Percentiles rank a stretch among this genome's conserved stretches.
Conservation (phyloP, 2,113 vertebrate species). For the Nycticorax nycticorax region DNA sequence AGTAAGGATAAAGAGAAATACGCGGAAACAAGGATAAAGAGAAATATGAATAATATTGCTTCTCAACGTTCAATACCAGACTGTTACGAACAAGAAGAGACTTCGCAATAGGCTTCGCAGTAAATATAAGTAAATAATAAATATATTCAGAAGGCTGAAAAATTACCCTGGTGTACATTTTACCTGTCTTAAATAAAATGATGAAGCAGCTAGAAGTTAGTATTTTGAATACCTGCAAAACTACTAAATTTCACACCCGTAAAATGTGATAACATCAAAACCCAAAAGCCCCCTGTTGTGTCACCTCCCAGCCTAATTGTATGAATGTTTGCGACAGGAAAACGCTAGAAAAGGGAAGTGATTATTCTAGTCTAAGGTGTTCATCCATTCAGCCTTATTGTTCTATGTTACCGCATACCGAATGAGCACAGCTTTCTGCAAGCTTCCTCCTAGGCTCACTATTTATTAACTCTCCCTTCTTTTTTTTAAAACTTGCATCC, state of each 20-base stretch:
- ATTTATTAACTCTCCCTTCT: neutral
- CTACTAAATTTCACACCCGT: neutral
- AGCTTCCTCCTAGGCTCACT: neutral
- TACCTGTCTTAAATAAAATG: neutral
- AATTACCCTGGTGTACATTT: neutral
- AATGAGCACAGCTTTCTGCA: slow-evolving; percentile 26
- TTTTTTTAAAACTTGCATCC: neutral
- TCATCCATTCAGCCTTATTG: slow-evolving; percentile 3
- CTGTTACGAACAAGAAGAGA: neutral
- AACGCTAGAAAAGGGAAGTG: neutral
- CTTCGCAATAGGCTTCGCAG: neutral
- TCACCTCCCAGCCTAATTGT: neutral
- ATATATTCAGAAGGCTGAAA: neutral
- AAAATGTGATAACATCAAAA: neutral
- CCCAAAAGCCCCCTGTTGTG: neutral
- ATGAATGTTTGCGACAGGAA: slow-evolving; percentile 10
- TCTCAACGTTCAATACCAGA: neutral
- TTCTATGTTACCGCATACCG: slow-evolving; percentile 24
- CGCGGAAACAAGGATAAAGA: neutral
- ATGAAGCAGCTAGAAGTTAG: neutral
- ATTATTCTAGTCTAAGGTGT: slow-evolving; percentile 42
- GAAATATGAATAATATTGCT: neutral
- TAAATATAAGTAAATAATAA: neutral
- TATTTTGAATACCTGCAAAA: neutral
- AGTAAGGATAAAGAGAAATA: neutral